Percentiles rank a stretch among this genome's conserved stretches.
These are phyloP conservation scores for Cryptotis parvus DNA, from an alignment of 2,113 vertebrate species.

Conservation along the genomic window DNA sequence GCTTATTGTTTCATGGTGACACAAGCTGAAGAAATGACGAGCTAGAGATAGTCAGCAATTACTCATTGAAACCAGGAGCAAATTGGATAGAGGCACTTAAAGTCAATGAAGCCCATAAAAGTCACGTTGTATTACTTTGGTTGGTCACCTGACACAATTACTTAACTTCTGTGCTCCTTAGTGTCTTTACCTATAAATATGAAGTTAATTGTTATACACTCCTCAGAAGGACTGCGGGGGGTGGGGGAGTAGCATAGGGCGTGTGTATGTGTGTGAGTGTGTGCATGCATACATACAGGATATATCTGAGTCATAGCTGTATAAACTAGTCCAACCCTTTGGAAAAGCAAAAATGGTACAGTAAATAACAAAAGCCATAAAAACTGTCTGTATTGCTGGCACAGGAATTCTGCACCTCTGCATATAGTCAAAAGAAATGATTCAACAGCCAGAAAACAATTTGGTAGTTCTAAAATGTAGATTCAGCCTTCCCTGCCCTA, in stretches of 20 bases:
- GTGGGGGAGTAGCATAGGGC: neutral
- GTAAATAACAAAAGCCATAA: neutral
- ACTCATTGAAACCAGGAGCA: constrained; percentile 54
- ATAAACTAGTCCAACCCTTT: constrained; percentile 1
- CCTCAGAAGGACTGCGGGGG: neutral
- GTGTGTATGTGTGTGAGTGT: neutral
- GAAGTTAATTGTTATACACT: neutral
- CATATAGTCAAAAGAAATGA: constrained; percentile 28
- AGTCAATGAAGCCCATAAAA: constrained; percentile 42
- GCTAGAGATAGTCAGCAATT: constrained; percentile 52
- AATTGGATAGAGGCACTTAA: neutral
- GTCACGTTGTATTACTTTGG: neutral
- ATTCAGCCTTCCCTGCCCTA: neutral
- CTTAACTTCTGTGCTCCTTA: neutral
- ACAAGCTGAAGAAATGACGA: constrained; percentile 57
- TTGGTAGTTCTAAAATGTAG: constrained; percentile 10
- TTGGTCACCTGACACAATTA: constrained; percentile 47
- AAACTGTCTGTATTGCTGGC: neutral
- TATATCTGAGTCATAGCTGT: neutral
- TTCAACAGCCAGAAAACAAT: neutral
- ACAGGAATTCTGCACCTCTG: neutral
- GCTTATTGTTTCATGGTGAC: constrained; percentile 26
- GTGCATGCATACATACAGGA: neutral
- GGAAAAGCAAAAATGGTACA: neutral
- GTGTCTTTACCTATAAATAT: constrained; percentile 34